phyloP scores from a whole-genome alignment of 2,888 invertebrate genomes.

The Marasmarcha lunaedactyla region DNA sequence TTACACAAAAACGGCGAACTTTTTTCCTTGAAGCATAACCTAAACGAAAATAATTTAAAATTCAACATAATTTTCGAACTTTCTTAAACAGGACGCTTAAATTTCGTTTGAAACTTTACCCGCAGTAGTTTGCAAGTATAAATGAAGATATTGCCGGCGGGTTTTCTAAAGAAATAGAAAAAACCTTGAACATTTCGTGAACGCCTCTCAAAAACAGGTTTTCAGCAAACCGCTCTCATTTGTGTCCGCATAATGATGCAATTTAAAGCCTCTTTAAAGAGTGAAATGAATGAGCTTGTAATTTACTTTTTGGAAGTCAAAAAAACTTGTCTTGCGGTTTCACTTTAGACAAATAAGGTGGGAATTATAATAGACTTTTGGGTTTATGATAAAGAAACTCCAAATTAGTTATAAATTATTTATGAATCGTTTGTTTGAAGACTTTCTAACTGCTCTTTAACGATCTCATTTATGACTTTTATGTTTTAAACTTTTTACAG shows the following conservation, averaged over 20 bases:
- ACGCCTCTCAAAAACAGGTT: neutral
- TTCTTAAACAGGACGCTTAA: neutral
- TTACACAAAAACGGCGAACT: no score
- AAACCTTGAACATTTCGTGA: neutral
- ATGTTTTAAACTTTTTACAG: no score
- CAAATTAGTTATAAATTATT: no score
- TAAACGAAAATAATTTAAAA: no score
- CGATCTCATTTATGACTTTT: no score
- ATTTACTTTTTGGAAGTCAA: conserved; percentile 2
- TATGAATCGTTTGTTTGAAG: no score
- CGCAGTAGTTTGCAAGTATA: neutral
- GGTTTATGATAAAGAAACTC: neutral
- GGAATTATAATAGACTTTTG: conserved; percentile 11
- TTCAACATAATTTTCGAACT: neutral
- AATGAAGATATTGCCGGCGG: no score
- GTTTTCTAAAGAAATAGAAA: neutral
- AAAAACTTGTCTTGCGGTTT: neutral
- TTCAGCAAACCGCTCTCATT: neutral
- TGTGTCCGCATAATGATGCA: conserved; percentile 22
- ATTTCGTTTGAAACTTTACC: neutral
- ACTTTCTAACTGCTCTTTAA: no score
- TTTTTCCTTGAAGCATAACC: no score
- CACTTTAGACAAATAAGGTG: conserved; percentile 3
- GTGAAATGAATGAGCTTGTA: neutral
- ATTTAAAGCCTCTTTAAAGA: conserved; percentile 17